Evolutionary conservation across 2,113 vertebrate genomes (phyloP).

Genomic region (Chaetodon auriga): DNA sequence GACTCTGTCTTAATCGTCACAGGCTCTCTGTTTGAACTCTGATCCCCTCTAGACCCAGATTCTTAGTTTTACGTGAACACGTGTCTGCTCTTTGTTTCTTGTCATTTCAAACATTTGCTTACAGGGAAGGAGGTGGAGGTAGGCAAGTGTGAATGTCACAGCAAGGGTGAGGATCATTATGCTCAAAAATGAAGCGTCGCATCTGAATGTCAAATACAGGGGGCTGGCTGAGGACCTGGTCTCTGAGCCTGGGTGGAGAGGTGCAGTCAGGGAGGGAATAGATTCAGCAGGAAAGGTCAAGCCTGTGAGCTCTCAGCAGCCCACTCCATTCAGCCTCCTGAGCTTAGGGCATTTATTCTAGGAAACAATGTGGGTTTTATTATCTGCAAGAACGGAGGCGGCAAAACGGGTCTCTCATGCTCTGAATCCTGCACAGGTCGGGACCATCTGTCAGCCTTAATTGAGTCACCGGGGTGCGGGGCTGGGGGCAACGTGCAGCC

Average conservation of each 20-base stretch:
- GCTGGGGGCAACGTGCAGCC: slow-evolving; percentile 66
- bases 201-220: slow-evolving; percentile 76
- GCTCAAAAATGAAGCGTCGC: slow-evolving; percentile 47
- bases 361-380: slow-evolving; percentile 83
- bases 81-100: slow-evolving; percentile 44
- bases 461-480: slow-evolving; percentile 85
- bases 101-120: slow-evolving; percentile 57
- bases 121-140: slow-evolving; percentile 41
- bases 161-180: slow-evolving; percentile 72
- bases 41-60: slow-evolving; percentile 1
- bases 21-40: slow-evolving; percentile 20
- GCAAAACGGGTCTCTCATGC: slow-evolving; percentile 79
- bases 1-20: background rate
- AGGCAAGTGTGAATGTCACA: slow-evolving; percentile 66
- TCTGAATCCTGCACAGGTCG: slow-evolving; percentile 83
- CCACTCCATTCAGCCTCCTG: slow-evolving; percentile 73
- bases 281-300: slow-evolving; percentile 78
- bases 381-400: slow-evolving; percentile 78
- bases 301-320: slow-evolving; percentile 71
- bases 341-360: slow-evolving; percentile 78
- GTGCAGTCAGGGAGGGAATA: slow-evolving; percentile 70
- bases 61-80: slow-evolving; percentile 3
- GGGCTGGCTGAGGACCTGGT: slow-evolving; percentile 57
- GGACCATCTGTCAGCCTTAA: slow-evolving; percentile 86
- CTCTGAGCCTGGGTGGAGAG: slow-evolving; percentile 67